Evolutionary conservation across 2,797 vertebrate genomes (phyloP).

Genomic region (Pangasius sanitwongsei): DNA sequence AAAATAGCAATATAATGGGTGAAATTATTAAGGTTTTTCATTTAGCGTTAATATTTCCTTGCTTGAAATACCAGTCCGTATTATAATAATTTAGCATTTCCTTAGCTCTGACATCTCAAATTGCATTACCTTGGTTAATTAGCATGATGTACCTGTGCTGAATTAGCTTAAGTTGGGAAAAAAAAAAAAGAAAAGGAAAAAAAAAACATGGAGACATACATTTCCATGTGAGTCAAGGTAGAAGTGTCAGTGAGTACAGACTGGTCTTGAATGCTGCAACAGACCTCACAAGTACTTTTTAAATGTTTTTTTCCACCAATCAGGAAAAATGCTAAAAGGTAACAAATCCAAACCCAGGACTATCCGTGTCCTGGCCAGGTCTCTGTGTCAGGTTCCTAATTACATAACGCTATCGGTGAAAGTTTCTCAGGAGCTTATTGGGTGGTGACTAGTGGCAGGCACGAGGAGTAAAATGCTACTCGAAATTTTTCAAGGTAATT

Average conservation of each 20-base stretch:
- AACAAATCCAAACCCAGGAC: neutral
- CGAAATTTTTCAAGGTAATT: neutral
- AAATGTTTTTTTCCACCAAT: neutral
- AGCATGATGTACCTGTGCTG: neutral
- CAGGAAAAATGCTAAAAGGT: neutral
- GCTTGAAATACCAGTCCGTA: neutral
- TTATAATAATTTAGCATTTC: neutral
- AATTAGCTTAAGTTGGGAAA: neutral
- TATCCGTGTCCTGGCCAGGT: neutral
- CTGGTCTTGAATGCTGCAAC: neutral
- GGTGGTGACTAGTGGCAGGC: neutral
- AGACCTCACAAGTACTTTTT: neutral
- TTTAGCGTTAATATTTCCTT: neutral
- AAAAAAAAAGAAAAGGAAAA: neutral
- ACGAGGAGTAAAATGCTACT: neutral
- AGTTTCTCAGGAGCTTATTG: neutral
- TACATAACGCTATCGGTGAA: neutral
- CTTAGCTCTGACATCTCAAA: neutral
- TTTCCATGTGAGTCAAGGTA: neutral
- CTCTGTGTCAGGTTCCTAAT: neutral
- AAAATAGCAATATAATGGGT: neutral
- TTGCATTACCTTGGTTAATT: neutral
- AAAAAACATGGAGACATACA: neutral
- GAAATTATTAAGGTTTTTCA: neutral
- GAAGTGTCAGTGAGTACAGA: neutral